These are phyloP conservation scores for Melinaea menophilus DNA, from an alignment of 2,888 invertebrate genomes.

Conservation along the genomic window DNA sequence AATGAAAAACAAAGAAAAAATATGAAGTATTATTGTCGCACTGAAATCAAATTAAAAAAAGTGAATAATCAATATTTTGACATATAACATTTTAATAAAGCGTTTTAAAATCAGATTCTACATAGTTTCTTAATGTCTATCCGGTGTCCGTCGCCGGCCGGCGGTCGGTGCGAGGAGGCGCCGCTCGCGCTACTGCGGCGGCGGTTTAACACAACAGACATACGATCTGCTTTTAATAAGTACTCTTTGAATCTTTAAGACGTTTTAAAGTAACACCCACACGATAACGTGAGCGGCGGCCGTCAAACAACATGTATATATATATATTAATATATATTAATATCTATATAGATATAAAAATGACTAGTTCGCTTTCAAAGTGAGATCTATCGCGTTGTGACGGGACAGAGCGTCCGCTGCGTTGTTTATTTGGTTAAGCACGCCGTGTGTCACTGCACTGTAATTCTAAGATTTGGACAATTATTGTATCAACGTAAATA, in stretches of 20 bases:
- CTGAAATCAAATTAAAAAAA: background rate
- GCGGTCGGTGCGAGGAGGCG: background rate
- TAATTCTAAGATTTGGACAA: conserved; percentile 4
- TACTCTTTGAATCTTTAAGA: background rate
- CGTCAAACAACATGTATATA: background rate
- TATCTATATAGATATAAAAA: conserved; percentile 26
- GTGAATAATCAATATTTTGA: background rate
- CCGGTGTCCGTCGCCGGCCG: background rate
- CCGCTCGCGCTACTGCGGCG: background rate
- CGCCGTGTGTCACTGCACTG: background rate
- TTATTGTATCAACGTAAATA: background rate
- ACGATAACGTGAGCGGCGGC: background rate
- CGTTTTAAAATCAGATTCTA: conserved; percentile 11
- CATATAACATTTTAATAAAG: conserved; percentile 16
- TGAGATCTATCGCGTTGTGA: conserved; percentile 42
- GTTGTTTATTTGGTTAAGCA: conserved; percentile 16
- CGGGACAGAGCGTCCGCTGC: conserved; percentile 15
- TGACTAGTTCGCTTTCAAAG: conserved; percentile 47
- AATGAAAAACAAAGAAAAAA: no score
- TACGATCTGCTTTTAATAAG: no score
- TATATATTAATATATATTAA: no score
- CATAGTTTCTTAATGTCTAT: background rate
- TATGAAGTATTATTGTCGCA: background rate
- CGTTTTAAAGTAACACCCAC: background rate
- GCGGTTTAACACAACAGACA: no score